phyloP scores from a whole-genome alignment of 2,113 vertebrate species.

The Blennius ocellaris region DNA sequence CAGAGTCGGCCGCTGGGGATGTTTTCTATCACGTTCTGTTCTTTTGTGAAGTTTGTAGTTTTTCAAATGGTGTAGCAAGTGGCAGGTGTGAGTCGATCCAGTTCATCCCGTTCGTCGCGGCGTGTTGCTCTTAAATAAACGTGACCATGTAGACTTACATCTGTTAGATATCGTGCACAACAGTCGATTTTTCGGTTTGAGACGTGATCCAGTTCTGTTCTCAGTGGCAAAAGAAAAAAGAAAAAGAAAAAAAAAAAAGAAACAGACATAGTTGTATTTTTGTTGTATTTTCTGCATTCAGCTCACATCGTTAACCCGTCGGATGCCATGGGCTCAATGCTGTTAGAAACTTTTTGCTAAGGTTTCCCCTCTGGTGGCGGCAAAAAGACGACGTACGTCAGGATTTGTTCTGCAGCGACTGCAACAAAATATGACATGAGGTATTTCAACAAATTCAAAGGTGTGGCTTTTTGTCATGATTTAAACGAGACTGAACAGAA shows the following conservation, averaged over 20 bases:
- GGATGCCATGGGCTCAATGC: constrained; percentile 64
- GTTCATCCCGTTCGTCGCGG: background rate
- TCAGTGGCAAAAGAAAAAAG: background rate
- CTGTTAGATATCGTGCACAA: background rate
- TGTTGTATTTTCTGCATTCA: constrained; percentile 18
- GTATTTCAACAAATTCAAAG: constrained; percentile 57
- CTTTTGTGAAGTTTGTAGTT: constrained; percentile 7
- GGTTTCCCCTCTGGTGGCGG: constrained; percentile 50
- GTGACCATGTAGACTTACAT: background rate
- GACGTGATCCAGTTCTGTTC: background rate
- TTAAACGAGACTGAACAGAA: constrained; percentile 82
- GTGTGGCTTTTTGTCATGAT: constrained; percentile 81
- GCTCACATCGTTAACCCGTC: constrained; percentile 32
- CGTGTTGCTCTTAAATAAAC: constrained; percentile 1
- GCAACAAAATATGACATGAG: constrained; percentile 55
- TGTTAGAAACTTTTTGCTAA: constrained; percentile 65
- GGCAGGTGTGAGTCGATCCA: constrained; percentile 12
- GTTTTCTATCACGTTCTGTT: constrained; percentile 3
- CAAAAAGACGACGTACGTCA: constrained; percentile 39
- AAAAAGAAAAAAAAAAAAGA: too few species aligned
- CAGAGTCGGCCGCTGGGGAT: constrained; percentile 8
- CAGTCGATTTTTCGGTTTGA: background rate
- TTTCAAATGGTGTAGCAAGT: constrained; percentile 25
- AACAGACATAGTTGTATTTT: background rate
- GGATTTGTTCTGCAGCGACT: constrained; percentile 69